Percentiles rank a stretch among this genome's conserved stretches.
Conservation (phyloP, 2,113 vertebrate genomes). For the Pseudorasbora parva region DNA sequence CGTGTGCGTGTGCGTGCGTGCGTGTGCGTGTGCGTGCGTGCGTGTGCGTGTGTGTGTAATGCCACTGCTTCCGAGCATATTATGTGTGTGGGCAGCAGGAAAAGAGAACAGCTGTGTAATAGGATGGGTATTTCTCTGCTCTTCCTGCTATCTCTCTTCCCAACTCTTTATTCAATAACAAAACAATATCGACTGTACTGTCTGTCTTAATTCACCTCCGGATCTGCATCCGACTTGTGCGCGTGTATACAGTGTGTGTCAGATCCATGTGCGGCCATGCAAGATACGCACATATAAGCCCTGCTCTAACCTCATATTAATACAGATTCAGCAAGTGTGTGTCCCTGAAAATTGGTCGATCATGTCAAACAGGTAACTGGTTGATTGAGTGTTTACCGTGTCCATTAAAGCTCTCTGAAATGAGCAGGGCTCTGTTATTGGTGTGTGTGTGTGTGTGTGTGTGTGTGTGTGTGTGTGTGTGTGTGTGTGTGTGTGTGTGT, state of each 20-base stretch:
- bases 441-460: too few relatives aligned
- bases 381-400: not conserved
- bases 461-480: too few relatives aligned
- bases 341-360: not conserved
- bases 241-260: not conserved
- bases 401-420: conserved; percentile 3
- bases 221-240: conserved; percentile 1
- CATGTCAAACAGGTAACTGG: not conserved
- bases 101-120: conserved; percentile 43
- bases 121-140: conserved; percentile 27
- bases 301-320: not conserved
- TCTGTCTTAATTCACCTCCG: not conserved
- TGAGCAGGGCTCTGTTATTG: not conserved
- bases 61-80: not conserved
- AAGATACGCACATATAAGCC: not conserved
- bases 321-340: not conserved
- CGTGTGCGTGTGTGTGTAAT: not conserved
- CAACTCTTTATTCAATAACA: conserved; percentile 15
- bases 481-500: too few relatives aligned
- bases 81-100: conserved; percentile 20
- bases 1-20: not conserved
- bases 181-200: conserved; percentile 1
- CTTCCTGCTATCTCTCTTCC: conserved; percentile 20
- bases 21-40: not conserved
- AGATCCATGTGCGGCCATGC: not conserved